These are phyloP conservation scores for Pasiphila rectangulata DNA, from an alignment of 2,888 invertebrate genomes.

Conservation along the genomic window DNA sequence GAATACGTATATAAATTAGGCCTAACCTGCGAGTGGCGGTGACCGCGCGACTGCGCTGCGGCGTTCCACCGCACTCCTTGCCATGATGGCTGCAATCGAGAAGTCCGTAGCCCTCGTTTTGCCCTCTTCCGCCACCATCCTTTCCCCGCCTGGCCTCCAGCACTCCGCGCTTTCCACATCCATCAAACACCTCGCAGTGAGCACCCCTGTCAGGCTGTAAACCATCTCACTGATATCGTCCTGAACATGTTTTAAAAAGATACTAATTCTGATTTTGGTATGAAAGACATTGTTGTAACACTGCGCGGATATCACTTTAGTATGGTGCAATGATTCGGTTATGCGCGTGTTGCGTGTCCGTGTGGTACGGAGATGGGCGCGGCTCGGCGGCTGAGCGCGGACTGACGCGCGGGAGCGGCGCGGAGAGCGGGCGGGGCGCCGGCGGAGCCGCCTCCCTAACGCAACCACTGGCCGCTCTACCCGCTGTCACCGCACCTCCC, in stretches of 20 bases:
- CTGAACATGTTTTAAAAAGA: constrained; percentile 48
- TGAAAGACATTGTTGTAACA: neutral
- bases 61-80: constrained; percentile 78
- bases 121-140: constrained; percentile 75
- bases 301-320: constrained; percentile 26
- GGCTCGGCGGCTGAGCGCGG: constrained; percentile 66
- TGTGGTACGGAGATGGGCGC: constrained; percentile 42
- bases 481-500: constrained; percentile 63
- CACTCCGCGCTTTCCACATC: constrained; percentile 74
- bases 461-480: constrained; percentile 65
- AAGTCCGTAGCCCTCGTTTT: constrained; percentile 91
- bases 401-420: constrained; percentile 64
- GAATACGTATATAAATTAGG: constrained; percentile 40
- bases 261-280: neutral
- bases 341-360: constrained; percentile 34
- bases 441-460: constrained; percentile 53
- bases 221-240: constrained; percentile 62
- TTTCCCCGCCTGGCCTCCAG: constrained; percentile 64
- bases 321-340: constrained; percentile 39
- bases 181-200: constrained; percentile 63
- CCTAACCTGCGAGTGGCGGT: constrained; percentile 71
- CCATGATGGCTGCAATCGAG: constrained; percentile 97
- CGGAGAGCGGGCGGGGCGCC: constrained; percentile 51
- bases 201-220: constrained; percentile 46
- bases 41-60: constrained; percentile 71